These are phyloP conservation scores for Hipposideros larvatus DNA, from an alignment of 2,797 vertebrate genomes.

Conservation along the genomic window DNA sequence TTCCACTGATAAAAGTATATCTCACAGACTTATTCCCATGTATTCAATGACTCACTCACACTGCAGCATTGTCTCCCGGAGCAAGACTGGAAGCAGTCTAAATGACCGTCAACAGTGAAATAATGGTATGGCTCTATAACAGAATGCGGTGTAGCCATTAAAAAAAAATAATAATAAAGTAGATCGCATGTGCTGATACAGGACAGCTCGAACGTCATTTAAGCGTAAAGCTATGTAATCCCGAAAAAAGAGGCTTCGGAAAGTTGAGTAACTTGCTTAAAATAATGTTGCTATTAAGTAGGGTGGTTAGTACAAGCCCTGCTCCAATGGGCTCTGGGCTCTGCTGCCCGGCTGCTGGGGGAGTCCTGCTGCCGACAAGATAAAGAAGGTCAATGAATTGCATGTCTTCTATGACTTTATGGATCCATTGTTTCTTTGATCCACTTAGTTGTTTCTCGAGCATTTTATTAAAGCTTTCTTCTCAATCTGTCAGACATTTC, in stretches of 20 bases:
- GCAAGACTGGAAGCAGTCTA: neutral
- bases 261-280: neutral
- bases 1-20: neutral
- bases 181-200: neutral
- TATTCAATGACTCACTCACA: neutral
- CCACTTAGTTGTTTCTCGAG: neutral
- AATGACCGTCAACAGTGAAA: neutral
- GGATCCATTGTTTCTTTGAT: neutral
- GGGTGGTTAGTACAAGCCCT: neutral
- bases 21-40: neutral
- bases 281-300: neutral
- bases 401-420: neutral
- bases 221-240: slow-evolving; percentile 12
- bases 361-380: neutral
- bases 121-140: neutral
- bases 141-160: neutral
- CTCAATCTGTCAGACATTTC: neutral
- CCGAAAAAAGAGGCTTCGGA: slow-evolving; percentile 35
- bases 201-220: neutral
- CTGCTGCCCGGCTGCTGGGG: neutral
- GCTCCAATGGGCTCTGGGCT: neutral
- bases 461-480: neutral
- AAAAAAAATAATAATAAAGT: neutral
- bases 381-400: neutral
- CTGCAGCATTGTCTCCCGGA: neutral